phyloP scores from a whole-genome alignment of 1,140 invertebrate species.

The Nylanderia fulva region DNA sequence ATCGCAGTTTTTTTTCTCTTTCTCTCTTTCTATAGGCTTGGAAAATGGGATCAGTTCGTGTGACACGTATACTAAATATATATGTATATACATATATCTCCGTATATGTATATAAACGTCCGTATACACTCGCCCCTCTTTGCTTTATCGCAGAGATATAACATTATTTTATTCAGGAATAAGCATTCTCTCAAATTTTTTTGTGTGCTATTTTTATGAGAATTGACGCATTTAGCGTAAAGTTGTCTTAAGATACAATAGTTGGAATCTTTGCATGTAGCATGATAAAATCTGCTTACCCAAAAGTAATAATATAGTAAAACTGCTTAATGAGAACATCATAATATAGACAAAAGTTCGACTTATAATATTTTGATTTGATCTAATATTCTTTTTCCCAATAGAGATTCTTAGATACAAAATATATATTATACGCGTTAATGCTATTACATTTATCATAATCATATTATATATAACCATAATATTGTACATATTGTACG shows the following conservation, averaged over 20 bases:
- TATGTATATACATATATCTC: conserved; percentile 21
- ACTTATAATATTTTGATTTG: conserved; percentile 1
- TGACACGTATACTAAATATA: conserved; percentile 52
- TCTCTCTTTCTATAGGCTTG: conserved; percentile 76
- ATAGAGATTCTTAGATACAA: not conserved
- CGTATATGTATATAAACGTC: conserved; percentile 61
- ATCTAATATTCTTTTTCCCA: not conserved
- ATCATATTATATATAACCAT: too few relatives aligned
- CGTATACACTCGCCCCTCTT: conserved; percentile 76
- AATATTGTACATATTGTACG: too few relatives aligned
- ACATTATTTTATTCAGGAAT: conserved; percentile 51
- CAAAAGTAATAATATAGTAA: not conserved
- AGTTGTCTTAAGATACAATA: not conserved
- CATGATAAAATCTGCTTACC: conserved; percentile 16
- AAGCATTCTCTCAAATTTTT: conserved; percentile 48
- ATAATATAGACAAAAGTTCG: not conserved
- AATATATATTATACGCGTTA: not conserved
- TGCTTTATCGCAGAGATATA: conserved; percentile 68
- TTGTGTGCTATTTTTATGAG: not conserved
- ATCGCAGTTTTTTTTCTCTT: conserved; percentile 65
- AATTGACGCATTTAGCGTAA: not conserved
- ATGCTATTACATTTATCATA: not conserved
- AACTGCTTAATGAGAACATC: conserved; percentile 11
- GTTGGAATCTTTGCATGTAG: conserved; percentile 51
- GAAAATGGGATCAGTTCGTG: conserved; percentile 83